Percentiles rank a stretch among this genome's conserved stretches.
These are phyloP conservation scores for Cyclophora punctaria DNA, from an alignment of 2,888 invertebrate genomes.

Conservation along the genomic window DNA sequence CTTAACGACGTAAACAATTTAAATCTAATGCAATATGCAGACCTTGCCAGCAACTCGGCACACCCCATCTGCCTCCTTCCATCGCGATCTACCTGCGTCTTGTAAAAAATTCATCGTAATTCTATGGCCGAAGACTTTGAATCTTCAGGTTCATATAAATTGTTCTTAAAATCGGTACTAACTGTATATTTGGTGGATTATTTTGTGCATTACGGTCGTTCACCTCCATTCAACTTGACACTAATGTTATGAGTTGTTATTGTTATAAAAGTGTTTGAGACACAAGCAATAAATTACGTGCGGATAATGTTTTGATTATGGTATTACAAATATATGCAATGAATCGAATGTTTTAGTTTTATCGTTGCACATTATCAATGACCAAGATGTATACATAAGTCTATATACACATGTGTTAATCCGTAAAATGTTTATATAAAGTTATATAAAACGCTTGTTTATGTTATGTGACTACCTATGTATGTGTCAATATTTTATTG, in stretches of 20 bases:
- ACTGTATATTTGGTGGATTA: slow-evolving; percentile 21
- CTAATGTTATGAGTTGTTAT: background rate
- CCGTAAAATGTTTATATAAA: too few relatives aligned
- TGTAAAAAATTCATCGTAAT: slow-evolving; percentile 63
- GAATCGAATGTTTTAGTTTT: too few relatives aligned
- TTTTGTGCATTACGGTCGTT: slow-evolving; percentile 20
- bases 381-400: too few relatives aligned
- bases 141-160: slow-evolving; percentile 26
- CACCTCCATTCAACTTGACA: slow-evolving; percentile 8
- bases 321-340: too few relatives aligned
- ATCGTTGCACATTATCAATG: too few relatives aligned
- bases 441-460: too few relatives aligned
- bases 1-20: slow-evolving; percentile 74
- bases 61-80: slow-evolving; percentile 26
- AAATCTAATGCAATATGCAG: slow-evolving; percentile 73
- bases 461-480: too few relatives aligned
- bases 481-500: too few relatives aligned
- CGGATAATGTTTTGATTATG: too few relatives aligned
- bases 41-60: slow-evolving; percentile 41
- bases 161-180: slow-evolving; percentile 26
- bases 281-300: too few relatives aligned
- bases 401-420: too few relatives aligned
- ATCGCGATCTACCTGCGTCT: slow-evolving; percentile 41
- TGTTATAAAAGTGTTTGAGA: background rate
- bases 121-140: slow-evolving; percentile 30